Evolutionary conservation across 2,797 vertebrate genomes (phyloP).

Genomic region (Fistularia tabacaria): DNA sequence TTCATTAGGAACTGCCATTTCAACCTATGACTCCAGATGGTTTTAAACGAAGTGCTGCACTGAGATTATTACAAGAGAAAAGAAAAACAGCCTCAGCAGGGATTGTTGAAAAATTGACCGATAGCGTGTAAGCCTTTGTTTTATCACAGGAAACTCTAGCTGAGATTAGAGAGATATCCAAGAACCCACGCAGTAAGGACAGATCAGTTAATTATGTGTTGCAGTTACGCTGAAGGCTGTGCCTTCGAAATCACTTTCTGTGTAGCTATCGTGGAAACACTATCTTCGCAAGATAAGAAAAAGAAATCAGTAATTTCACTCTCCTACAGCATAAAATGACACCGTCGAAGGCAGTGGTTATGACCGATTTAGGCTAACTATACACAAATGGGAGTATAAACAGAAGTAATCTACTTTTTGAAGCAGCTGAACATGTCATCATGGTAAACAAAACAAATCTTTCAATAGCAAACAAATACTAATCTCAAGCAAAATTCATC

Average conservation of each 20-base stretch:
- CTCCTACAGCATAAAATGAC: conserved; percentile 26
- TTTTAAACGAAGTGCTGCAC: conserved; percentile 2
- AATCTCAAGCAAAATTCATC: conserved; percentile 6
- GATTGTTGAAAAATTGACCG: conserved; percentile 24
- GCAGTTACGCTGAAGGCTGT: conserved; percentile 39
- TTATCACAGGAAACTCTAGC: conserved; percentile 53
- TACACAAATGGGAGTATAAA: conserved; percentile 31
- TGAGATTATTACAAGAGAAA: conserved; percentile 3
- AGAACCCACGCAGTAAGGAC: conserved; percentile 22
- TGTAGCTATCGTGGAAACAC: conserved; percentile 18
- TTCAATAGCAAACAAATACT: conserved; percentile 20
- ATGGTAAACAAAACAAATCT: conserved; percentile 30
- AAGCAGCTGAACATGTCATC: conserved; percentile 47
- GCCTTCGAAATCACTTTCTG: conserved; percentile 32
- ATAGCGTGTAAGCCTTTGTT: conserved; percentile 31
- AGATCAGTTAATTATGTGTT: conserved; percentile 53
- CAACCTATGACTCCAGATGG: conserved; percentile 2
- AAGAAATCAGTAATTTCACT: conserved; percentile 40
- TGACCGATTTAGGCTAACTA: conserved; percentile 38
- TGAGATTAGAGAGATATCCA: conserved; percentile 60
- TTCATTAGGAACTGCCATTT: not conserved
- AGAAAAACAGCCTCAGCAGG: conserved; percentile 22
- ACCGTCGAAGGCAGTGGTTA: conserved; percentile 17
- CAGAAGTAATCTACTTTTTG: conserved; percentile 46
- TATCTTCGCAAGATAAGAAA: conserved; percentile 33